Evolutionary conservation across 1,140 invertebrate species (phyloP), one percentile per base, ranked within the genome.

Genomic region (Orchestia grillus): DNA sequence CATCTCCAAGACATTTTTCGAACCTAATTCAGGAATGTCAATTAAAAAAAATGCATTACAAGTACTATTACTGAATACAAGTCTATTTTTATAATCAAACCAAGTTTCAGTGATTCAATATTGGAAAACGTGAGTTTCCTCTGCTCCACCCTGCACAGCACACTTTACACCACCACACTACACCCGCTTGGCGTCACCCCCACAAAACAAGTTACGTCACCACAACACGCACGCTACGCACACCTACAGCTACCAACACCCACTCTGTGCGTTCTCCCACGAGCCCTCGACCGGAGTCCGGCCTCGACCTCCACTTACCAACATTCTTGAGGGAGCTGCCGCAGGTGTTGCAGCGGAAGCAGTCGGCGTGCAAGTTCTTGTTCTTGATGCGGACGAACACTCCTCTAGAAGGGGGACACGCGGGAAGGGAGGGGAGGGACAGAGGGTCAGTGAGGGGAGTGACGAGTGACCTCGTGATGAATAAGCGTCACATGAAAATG

Each of bases 361-460:
- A 99, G 97, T 99, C 99, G 95, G 99, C 99, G 98, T 99, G 99
- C 96, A 99, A 98, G 97, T 99, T 99, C 97, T 99, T 99, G 97
- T 99, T 99, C 98, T 99, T 99, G 97, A 99, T 99, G 97, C 99
- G 98, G 87, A 99, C 99, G 98, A 99, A 99, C 77, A 99, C 99
- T 96, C 99, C 99, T 97, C 99, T 99, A 97, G 96, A 97, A 44
- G 44, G 92, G 92, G 44, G 90, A 92, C 92, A 94, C 44, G 44
- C 92, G 44, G 41, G 88, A 4, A 77, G 1, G 62, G 62, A 19
- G 19, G 47, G 47, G 47, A 19, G 62, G 15, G 28, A 77, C 88
- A 91, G 88, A 91, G 88, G 88, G 88, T 47, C n/a, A 44, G 91
- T 62, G 43, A 92, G 95, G 94, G 91, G 15, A 77, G 62, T 77